Evolutionary conservation across 35 echinoderm and acorn worm genomes (phyloP).

Genomic region (Apostichopus japonicus): DNA sequence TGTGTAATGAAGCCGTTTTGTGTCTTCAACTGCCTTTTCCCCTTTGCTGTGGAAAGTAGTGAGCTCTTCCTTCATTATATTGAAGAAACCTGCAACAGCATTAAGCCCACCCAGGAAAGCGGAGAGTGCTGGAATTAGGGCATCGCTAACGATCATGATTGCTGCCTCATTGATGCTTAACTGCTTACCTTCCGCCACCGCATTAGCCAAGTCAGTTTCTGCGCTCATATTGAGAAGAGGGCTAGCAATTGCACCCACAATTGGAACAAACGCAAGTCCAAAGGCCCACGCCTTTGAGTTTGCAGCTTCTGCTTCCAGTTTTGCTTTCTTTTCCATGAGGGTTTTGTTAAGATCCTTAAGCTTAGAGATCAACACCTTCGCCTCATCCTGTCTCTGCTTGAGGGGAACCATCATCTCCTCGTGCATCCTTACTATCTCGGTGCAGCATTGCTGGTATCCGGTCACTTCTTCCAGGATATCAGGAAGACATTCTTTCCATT

Average conservation of each 20-base stretch:
- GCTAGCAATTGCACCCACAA: background rate
- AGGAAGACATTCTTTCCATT: background rate
- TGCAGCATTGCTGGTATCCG: constrained; percentile 9
- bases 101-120: constrained; percentile 19
- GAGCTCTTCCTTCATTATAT: constrained; percentile 12
- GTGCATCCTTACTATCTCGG: background rate
- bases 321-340: background rate
- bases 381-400: constrained; percentile 28
- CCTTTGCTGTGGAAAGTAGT: constrained; percentile 19
- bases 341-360: background rate
- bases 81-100: constrained; percentile 39
- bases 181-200: background rate
- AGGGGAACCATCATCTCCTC: constrained; percentile 26
- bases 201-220: background rate
- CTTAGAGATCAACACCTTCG: background rate
- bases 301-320: background rate
- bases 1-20: constrained; percentile 3
- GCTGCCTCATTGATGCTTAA: background rate
- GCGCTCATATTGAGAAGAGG: background rate
- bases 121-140: constrained; percentile 42
- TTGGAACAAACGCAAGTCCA: background rate
- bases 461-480: background rate
- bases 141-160: background rate
- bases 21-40: background rate
- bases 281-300: background rate